phyloP scores from a whole-genome alignment of 2,113 vertebrate species.

The Rousettus leschenaultii region DNA sequence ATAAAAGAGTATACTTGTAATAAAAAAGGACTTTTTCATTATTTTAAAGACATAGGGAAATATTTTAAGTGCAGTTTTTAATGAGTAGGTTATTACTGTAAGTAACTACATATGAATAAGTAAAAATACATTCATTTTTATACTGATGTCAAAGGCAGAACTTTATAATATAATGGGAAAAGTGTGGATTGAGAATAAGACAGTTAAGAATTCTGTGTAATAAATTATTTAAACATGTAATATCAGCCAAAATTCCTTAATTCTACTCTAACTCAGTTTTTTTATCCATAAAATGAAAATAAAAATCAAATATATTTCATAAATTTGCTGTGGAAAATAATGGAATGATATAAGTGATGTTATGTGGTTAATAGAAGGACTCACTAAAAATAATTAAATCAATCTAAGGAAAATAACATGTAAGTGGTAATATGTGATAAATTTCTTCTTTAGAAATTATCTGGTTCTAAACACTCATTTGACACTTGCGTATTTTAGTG shows the following conservation, averaged over 20 bases:
- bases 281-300: neutral
- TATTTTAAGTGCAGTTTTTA: neutral
- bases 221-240: neutral
- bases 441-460: neutral
- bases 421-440: neutral
- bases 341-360: neutral
- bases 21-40: neutral
- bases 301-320: neutral
- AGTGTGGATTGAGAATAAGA: constrained; percentile 53
- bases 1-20: neutral
- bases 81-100: neutral
- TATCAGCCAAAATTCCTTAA: neutral
- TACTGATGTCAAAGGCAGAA: neutral
- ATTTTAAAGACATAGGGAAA: neutral
- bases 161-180: neutral
- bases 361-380: neutral
- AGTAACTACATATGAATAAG: neutral
- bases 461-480: neutral
- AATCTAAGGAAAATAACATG: neutral
- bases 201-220: neutral
- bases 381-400: neutral
- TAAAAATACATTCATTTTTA: neutral
- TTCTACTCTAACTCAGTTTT: neutral
- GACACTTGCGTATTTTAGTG: neutral
- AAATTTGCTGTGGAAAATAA: neutral